Evolutionary conservation across 2,888 invertebrate genomes (phyloP).

Genomic region (Chromoteleia sp.): DNA sequence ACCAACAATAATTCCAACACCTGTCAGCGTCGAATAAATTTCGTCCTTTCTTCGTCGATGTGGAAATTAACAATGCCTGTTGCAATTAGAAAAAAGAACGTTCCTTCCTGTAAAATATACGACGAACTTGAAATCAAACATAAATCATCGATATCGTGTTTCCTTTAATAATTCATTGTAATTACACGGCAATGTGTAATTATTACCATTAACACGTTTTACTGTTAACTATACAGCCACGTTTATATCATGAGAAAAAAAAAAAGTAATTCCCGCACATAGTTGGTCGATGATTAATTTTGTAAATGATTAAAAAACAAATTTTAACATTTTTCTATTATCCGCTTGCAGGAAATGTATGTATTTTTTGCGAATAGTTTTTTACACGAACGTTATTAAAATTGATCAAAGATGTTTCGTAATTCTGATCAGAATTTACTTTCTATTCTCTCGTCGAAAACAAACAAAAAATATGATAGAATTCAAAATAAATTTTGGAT

Average conservation of each 20-base stretch:
- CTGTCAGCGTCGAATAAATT: background rate
- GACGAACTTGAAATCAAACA: conserved; percentile 62
- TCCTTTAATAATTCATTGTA: conserved; percentile 67
- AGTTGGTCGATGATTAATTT: conserved; percentile 44
- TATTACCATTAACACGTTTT: conserved; percentile 64
- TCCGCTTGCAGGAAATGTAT: background rate
- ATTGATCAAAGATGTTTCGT: background rate
- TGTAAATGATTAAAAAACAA: conserved; percentile 4
- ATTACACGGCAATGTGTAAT: conserved; percentile 51
- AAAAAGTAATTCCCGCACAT: conserved; percentile 45
- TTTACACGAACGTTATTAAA: background rate
- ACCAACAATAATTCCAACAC: conserved; percentile 1
- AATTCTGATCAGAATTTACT: conserved; percentile 3
- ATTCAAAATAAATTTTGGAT: conserved; percentile 4
- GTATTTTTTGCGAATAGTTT: conserved; percentile 5
- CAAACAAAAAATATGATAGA: background rate
- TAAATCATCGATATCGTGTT: conserved; percentile 57
- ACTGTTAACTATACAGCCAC: conserved; percentile 41
- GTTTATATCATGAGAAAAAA: conserved; percentile 48
- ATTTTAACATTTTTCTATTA: background rate
- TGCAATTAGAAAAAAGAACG: conserved; percentile 1
- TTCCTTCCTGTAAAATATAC: conserved; percentile 21
- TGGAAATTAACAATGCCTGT: conserved; percentile 27
- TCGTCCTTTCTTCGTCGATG: conserved; percentile 14
- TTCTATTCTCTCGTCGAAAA: background rate